Percentiles rank a stretch among this genome's conserved stretches.
These are phyloP conservation scores for Cryptotermes secundus DNA, from an alignment of 1,140 invertebrate genomes.

Conservation along the genomic window DNA sequence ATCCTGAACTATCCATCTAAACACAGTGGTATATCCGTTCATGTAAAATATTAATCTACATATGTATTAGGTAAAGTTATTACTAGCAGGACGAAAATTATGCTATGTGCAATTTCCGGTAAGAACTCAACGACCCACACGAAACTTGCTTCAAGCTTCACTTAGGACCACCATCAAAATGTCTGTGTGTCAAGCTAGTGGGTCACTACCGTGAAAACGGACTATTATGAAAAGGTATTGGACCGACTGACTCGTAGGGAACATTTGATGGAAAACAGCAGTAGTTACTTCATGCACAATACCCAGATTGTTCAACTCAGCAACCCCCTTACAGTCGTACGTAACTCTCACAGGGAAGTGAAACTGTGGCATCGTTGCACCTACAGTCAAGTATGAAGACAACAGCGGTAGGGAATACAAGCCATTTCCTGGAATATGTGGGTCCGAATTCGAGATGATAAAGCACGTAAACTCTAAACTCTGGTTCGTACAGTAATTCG, in stretches of 20 bases:
- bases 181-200: background rate
- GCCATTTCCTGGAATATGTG: background rate
- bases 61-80: background rate
- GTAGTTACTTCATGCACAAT: background rate
- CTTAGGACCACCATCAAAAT: background rate
- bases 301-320: background rate
- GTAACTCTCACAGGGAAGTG: background rate
- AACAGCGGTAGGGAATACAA: background rate
- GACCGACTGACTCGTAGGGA: background rate
- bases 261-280: conserved; percentile 5
- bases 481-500: no score
- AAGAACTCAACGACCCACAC: background rate
- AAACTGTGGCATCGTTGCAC: background rate
- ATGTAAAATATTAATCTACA: conserved; percentile 4
- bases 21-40: background rate
- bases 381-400: background rate
- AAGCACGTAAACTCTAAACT: background rate
- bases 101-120: background rate
- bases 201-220: background rate
- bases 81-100: background rate
- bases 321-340: background rate
- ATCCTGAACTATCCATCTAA: background rate
- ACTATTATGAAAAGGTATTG: conserved; percentile 1
- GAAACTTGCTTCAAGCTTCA: background rate
- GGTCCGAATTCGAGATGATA: background rate